phyloP scores from a whole-genome alignment of 2,888 invertebrate species.

The Diplazon laetatorius region DNA sequence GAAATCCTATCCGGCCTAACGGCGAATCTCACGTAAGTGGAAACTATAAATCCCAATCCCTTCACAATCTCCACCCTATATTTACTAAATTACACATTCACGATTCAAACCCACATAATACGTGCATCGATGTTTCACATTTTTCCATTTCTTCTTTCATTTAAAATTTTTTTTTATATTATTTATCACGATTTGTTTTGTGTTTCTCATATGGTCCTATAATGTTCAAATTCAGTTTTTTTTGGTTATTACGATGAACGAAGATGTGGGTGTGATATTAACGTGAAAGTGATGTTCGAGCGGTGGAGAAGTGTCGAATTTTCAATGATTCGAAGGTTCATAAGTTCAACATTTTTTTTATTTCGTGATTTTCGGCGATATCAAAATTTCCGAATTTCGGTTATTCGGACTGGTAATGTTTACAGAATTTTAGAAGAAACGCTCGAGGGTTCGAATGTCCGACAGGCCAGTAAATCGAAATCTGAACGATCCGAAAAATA shows the following conservation, averaged over 20 bases:
- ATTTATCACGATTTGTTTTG: constrained; percentile 16
- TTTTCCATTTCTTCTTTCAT: constrained; percentile 36
- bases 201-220: too few species aligned
- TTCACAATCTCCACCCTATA: constrained; percentile 77
- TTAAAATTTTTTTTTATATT: constrained; percentile 13
- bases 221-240: constrained; percentile 51
- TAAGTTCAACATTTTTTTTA: too few species aligned
- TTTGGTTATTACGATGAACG: too few species aligned
- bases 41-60: constrained; percentile 79
- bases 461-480: too few species aligned
- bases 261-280: constrained; percentile 78
- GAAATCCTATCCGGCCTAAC: constrained; percentile 39
- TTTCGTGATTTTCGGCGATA: too few species aligned
- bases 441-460: too few species aligned
- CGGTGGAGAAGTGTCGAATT: constrained; percentile 79
- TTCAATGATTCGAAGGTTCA: too few species aligned
- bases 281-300: constrained; percentile 81
- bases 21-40: constrained; percentile 74
- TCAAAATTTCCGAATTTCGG: too few species aligned
- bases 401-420: too few species aligned
- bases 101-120: constrained; percentile 62
- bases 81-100: constrained; percentile 81
- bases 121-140: constrained; percentile 42
- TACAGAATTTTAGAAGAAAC: too few species aligned
- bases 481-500: too few species aligned